phyloP scores from a whole-genome alignment of 2,113 vertebrate species.

The Nibea albiflora region DNA sequence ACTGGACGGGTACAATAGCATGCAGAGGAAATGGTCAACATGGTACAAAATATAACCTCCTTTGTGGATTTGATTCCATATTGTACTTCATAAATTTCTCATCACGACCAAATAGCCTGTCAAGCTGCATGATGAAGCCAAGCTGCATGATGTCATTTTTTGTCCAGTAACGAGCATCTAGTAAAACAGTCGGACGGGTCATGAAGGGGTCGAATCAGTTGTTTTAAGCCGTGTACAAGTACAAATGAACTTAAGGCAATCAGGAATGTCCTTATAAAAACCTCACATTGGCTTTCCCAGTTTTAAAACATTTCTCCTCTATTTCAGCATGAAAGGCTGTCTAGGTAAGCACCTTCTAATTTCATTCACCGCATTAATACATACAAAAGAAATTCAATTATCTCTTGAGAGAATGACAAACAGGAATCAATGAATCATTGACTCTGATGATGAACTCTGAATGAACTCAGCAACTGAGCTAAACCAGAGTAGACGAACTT shows the following conservation, averaged over 20 bases:
- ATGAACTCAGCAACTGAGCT: background rate
- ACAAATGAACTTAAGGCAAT: background rate
- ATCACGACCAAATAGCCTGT: slow-evolving; percentile 3
- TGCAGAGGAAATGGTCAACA: background rate
- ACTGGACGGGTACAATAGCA: background rate
- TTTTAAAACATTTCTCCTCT: slow-evolving; percentile 65
- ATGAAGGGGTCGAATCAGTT: background rate
- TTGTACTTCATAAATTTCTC: slow-evolving; percentile 6
- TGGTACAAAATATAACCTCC: background rate
- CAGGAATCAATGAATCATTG: background rate
- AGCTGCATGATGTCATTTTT: slow-evolving; percentile 18
- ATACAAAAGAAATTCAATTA: background rate
- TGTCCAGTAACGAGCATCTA: slow-evolving; percentile 2
- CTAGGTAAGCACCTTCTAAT: slow-evolving; percentile 86
- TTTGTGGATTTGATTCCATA: background rate
- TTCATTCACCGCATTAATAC: slow-evolving; percentile 1
- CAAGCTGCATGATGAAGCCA: slow-evolving; percentile 3
- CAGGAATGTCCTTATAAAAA: background rate
- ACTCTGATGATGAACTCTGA: background rate
- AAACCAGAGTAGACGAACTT: background rate
- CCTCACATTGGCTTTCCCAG: background rate
- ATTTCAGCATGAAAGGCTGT: slow-evolving; percentile 90
- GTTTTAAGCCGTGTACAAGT: slow-evolving; percentile 11
- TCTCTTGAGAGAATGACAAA: background rate
- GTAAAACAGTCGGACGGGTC: background rate